Percentiles rank a stretch among this genome's conserved stretches.
These are phyloP conservation scores for Parotocinclus haroldoi DNA, from an alignment of 2,797 vertebrate genomes.

Conservation along the genomic window DNA sequence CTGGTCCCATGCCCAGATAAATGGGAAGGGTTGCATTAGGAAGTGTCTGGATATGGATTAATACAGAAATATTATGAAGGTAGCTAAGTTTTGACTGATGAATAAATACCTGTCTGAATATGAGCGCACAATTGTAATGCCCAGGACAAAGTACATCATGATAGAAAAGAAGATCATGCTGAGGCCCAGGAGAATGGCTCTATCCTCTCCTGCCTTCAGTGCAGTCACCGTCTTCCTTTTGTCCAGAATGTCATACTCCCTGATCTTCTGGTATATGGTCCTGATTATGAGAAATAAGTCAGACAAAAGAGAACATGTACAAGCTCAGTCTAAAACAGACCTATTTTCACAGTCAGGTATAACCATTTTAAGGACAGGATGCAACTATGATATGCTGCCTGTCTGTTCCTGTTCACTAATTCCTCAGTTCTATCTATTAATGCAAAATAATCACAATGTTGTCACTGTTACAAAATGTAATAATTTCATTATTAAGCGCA, in stretches of 20 bases:
- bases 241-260: constrained; percentile 87
- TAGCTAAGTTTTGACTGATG: background rate
- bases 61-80: background rate
- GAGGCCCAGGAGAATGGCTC: constrained; percentile 88
- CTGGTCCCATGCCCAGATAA: no score
- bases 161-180: constrained; percentile 88
- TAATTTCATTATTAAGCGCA: no score
- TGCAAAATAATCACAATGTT: no score
- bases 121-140: constrained; percentile 86
- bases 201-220: constrained; percentile 88
- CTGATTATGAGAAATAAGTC: constrained; percentile 58
- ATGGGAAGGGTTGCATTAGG: no score
- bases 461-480: no score
- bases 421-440: no score
- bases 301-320: background rate
- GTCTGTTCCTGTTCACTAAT: no score
- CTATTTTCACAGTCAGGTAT: no score
- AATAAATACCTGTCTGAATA: constrained; percentile 84
- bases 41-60: no score
- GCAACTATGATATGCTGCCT: no score
- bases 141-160: constrained; percentile 94
- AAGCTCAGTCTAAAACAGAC: background rate
- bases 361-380: no score
- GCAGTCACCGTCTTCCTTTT: constrained; percentile 94
- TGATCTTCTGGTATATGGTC: constrained; percentile 91